Evolutionary conservation across 2,888 invertebrate genomes (phyloP).

Genomic region (Dichetophora obliterata): DNA sequence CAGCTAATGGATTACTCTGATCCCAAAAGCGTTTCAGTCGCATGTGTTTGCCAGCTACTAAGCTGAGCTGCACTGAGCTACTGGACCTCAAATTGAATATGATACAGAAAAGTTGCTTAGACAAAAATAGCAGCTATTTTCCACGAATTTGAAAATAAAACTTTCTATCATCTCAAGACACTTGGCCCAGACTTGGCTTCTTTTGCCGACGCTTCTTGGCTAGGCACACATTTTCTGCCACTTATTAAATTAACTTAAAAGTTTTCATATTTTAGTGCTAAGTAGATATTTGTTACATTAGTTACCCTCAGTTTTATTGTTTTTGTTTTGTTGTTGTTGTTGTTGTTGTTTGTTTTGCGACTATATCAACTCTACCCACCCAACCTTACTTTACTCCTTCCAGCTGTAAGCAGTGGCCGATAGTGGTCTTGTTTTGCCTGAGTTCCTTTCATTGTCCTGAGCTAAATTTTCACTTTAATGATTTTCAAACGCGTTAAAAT

Average conservation of each 20-base stretch:
- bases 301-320: too few species aligned
- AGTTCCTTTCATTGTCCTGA: neutral
- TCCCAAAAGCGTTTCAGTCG: conserved; percentile 20
- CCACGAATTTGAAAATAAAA: neutral
- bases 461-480: conserved; percentile 19
- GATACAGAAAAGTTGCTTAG: neutral
- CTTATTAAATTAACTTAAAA: conserved; percentile 31
- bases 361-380: too few species aligned
- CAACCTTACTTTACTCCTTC: neutral
- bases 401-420: neutral
- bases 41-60: too few species aligned
- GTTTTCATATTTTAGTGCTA: conserved; percentile 21
- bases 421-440: neutral
- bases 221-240: conserved; percentile 5
- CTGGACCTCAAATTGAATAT: neutral
- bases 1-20: conserved; percentile 30
- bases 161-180: neutral
- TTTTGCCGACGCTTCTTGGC: neutral
- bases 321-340: too few species aligned
- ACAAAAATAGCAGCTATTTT: conserved; percentile 3
- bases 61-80: too few species aligned
- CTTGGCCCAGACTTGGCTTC: neutral
- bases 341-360: too few species aligned
- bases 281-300: neutral
- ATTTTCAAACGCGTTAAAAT: neutral